Conservation (phyloP, 1,140 invertebrate genomes). For the Zophobas morio region DNA sequence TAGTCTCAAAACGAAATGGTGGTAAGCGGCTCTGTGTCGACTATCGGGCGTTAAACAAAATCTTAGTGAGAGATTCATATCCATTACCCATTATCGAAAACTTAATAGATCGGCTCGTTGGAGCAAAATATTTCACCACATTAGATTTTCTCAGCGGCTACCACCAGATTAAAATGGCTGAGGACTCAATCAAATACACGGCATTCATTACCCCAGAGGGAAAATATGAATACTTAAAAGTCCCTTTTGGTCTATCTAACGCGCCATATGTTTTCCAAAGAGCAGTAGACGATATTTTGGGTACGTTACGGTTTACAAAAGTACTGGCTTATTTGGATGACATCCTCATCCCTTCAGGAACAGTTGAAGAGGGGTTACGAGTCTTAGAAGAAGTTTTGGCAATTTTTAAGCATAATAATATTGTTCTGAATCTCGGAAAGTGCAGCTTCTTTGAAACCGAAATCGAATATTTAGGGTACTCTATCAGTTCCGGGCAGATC, state of each 20-base stretch:
- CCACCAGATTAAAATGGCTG: no score
- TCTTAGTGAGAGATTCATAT: no score
- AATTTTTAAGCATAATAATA: neutral
- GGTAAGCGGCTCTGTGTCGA: no score
- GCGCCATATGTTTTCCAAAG: neutral
- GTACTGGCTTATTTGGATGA: constrained; percentile 64
- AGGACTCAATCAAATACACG: no score
- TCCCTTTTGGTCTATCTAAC: neutral
- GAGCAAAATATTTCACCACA: no score
- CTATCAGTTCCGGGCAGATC: constrained; percentile 3
- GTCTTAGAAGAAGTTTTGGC: constrained; percentile 61
- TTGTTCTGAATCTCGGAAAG: neutral
- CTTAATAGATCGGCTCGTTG: no score
- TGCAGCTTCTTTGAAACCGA: neutral
- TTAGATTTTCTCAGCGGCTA: no score
- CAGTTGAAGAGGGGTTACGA: constrained; percentile 65
- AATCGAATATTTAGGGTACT: constrained; percentile 29
- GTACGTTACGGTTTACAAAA: neutral
- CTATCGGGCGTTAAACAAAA: no score
- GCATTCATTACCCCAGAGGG: no score
- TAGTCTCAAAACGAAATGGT: no score
- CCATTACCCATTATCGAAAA: no score
- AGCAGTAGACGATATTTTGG: neutral
- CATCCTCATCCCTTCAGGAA: constrained; percentile 65
- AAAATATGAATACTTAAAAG: no score